These are phyloP conservation scores for Cataglyphis livida DNA, from an alignment of 2,888 invertebrate species.

Conservation along the genomic window DNA sequence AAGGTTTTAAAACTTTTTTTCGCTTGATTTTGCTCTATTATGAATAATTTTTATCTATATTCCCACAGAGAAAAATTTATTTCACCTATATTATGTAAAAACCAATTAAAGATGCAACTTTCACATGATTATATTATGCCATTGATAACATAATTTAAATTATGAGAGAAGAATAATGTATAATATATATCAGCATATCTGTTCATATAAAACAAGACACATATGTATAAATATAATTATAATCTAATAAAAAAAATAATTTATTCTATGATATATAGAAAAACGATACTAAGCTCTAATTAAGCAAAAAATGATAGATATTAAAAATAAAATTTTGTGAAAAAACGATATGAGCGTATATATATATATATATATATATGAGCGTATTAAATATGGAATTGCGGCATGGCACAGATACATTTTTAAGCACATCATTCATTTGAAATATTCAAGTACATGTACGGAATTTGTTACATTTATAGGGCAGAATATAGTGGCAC, in stretches of 20 bases:
- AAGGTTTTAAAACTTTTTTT: not conserved
- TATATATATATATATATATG: constrained; percentile 67
- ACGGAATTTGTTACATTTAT: constrained; percentile 51
- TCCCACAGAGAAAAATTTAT: not conserved
- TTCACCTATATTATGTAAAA: not conserved
- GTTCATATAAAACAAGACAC: constrained; percentile 45
- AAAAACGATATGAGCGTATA: constrained; percentile 66
- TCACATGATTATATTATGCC: constrained; percentile 40
- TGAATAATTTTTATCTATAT: not conserved
- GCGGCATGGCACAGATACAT: constrained; percentile 84
- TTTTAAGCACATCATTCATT: constrained; percentile 79
- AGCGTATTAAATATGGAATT: constrained; percentile 69
- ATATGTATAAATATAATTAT: constrained; percentile 38
- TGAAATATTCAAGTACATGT: constrained; percentile 54
- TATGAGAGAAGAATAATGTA: constrained; percentile 32
- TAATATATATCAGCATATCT: constrained; percentile 45
- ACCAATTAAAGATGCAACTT: constrained; percentile 14
- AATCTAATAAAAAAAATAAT: constrained; percentile 40
- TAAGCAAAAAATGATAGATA: constrained; percentile 65
- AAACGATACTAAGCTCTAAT: constrained; percentile 72
- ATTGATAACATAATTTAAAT: constrained; percentile 28
- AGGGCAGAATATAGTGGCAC: constrained; percentile 73
- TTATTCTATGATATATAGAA: constrained; percentile 58
- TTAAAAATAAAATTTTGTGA: constrained; percentile 63
- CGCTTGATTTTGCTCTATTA: not conserved